phyloP scores from a whole-genome alignment of 53 echinoderm and acorn worm species.

The Holothuria leucospilota region DNA sequence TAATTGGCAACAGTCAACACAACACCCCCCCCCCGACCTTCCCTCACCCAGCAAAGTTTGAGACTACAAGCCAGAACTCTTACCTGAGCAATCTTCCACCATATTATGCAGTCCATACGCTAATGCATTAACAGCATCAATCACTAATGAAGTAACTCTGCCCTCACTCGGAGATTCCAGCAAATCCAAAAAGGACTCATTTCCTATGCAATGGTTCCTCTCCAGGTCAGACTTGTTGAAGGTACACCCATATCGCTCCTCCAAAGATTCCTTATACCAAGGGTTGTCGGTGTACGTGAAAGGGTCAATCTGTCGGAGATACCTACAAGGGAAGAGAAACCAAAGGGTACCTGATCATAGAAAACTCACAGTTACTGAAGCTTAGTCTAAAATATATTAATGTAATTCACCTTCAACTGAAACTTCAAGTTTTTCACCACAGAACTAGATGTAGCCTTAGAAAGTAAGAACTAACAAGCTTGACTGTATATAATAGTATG shows the following conservation, averaged over 20 bases:
- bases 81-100: constrained; percentile 64
- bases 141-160: constrained; percentile 72
- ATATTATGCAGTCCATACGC: constrained; percentile 82
- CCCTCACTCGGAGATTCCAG: constrained; percentile 72
- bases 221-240: constrained; percentile 34
- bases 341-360: neutral
- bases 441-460: no score
- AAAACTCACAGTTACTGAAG: neutral
- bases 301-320: constrained; percentile 72
- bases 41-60: neutral
- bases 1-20: no score
- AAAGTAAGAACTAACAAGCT: no score
- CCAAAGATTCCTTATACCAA: constrained; percentile 85
- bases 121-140: constrained; percentile 87
- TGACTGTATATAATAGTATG: no score
- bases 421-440: no score
- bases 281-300: constrained; percentile 77
- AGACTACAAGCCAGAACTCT: neutral
- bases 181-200: constrained; percentile 71
- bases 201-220: constrained; percentile 66
- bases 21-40: neutral
- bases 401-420: no score
- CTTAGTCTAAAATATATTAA: no score
- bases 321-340: constrained; percentile 48
- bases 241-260: constrained; percentile 61